Evolutionary conservation across 2,888 invertebrate species (phyloP).

Genomic region (Plusia festucae): DNA sequence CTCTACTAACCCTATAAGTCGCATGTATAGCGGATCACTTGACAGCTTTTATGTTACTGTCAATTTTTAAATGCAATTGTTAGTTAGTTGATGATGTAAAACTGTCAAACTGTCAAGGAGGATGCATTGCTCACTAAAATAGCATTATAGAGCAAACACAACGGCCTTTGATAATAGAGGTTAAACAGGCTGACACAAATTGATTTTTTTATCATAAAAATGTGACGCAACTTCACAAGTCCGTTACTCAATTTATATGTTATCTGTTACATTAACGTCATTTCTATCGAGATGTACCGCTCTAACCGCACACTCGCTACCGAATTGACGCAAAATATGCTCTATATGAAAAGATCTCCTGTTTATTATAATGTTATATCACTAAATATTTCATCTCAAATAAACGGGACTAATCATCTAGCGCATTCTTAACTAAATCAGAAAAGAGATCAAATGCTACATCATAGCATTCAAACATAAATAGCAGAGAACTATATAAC

Average conservation of each 20-base stretch:
- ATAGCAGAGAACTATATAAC: no score
- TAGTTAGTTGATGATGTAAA: background rate
- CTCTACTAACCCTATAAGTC: no score
- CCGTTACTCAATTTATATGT: slow-evolving; percentile 75
- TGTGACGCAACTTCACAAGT: slow-evolving; percentile 78
- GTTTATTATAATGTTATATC: no score
- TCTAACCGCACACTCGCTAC: slow-evolving; percentile 7
- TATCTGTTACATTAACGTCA: slow-evolving; percentile 81
- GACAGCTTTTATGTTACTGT: slow-evolving; percentile 18
- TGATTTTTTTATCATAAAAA: slow-evolving; percentile 82
- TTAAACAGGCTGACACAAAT: slow-evolving; percentile 80
- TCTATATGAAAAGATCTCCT: background rate
- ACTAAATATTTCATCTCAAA: no score
- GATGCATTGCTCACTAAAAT: slow-evolving; percentile 39
- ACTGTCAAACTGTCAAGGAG: slow-evolving; percentile 14
- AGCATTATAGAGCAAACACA: slow-evolving; percentile 48
- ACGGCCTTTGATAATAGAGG: slow-evolving; percentile 57
- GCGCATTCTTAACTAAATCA: background rate
- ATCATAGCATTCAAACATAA: background rate
- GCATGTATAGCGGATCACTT: slow-evolving; percentile 18
- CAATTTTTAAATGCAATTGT: slow-evolving; percentile 12
- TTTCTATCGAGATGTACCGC: slow-evolving; percentile 64
- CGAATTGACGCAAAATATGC: background rate
- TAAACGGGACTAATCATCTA: background rate
- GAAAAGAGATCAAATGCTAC: background rate